Base-by-base conservation (phyloP, 2,113 vertebrate species). In the Xiphophorus hellerii region DNA sequence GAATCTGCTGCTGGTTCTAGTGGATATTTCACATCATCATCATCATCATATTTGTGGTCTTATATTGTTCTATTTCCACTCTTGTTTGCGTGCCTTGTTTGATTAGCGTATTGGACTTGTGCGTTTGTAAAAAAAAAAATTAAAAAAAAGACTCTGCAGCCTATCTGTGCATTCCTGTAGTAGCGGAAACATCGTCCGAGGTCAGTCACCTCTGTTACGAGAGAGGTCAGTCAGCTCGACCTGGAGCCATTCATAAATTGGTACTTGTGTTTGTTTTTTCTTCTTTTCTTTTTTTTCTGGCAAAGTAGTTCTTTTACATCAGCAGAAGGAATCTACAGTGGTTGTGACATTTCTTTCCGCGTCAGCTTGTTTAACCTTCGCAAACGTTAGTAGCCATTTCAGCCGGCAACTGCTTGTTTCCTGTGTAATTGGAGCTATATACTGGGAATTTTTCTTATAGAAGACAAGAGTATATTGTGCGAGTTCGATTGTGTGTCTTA, bases 51-150 rank as follows among this genome's bases (percentile, higher is more conserved):
- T 81, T n/a, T 81, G 80, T 86, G 87, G 79, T 89, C 82, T 90
- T 84, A 81, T 66, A 13, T 89, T 87, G 75, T 78, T 82, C 77
- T 60, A 58, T 88, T 74, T 88, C 81, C 75, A 83, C 77, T 76
- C 68, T 82, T 69, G 70, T 80, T 89, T 86, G 69, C 80, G 90
- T 92, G 92, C 90, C 92, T 93, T 93, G 88, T 89, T 89, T 77
- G 58, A 82, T 74, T 78, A 29, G 82, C 75, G 65, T 70, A 62
- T 77, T 70, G 74, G 81, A 82, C 60, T 81, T 15, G 33, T 72
- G 80, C 80, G 73, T 71, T 37, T 37, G 2, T 37, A 37, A 37
- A 37, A 35, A 35, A 35, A 35, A 35, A 37, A 37, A 33, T n/a
- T n/a, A n/a, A 33, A 31, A 31, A 33, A 35, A 76, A 73, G 70